Conservation (phyloP, 2,888 invertebrate genomes). For the Tigriopus californicus region DNA sequence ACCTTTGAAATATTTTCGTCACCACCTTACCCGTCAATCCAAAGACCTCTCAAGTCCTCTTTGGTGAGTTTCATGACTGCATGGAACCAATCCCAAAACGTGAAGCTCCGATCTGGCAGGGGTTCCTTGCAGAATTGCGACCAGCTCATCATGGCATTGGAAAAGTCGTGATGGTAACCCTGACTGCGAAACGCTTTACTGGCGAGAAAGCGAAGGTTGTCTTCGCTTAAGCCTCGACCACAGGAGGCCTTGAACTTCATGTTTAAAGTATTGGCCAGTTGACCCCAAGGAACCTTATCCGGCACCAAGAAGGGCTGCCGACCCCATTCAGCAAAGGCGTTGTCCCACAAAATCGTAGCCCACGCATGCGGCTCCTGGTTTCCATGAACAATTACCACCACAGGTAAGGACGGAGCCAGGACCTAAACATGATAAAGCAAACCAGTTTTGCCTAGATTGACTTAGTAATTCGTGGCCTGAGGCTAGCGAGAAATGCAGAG, state of each 20-base stretch:
- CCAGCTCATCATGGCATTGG: constrained; percentile 44
- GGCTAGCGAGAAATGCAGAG: not conserved
- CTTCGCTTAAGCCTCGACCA: constrained; percentile 63
- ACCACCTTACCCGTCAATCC: constrained; percentile 5
- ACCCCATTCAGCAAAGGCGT: constrained; percentile 88
- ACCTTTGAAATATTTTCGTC: no score
- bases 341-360: constrained; percentile 99
- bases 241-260: constrained; percentile 78
- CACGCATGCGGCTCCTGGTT: constrained; percentile 98
- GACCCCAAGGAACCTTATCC: constrained; percentile 65
- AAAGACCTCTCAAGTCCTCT: constrained; percentile 58
- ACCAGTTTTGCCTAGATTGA: not conserved
- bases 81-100: constrained; percentile 99
- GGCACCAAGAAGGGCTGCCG: constrained; percentile 80
- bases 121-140: constrained; percentile 84
- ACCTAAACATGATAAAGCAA: constrained; percentile 33
- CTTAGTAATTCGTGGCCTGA: not conserved
- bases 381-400: constrained; percentile 96
- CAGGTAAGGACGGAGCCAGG: constrained; percentile 90
- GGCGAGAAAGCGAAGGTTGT: constrained; percentile 74
- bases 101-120: constrained; percentile 71
- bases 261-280: constrained; percentile 71
- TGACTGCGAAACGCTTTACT: constrained; percentile 45
- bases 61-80: constrained; percentile 89
- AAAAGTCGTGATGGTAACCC: constrained; percentile 1